Evolutionary conservation across 2,797 vertebrate genomes (phyloP).

Genomic region (Onychomys arenicola): DNA sequence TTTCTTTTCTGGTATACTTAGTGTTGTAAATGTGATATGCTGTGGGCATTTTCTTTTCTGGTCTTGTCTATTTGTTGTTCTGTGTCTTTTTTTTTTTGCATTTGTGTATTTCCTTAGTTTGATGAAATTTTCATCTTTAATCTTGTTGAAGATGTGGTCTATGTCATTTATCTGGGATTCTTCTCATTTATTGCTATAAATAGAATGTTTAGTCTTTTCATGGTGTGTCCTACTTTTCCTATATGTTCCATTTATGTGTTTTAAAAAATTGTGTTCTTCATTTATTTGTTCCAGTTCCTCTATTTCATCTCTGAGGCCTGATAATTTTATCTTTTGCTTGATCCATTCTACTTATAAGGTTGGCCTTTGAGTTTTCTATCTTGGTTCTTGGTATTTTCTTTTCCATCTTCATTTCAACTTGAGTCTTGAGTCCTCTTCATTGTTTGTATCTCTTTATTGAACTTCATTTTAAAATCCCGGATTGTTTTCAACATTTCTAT

Average conservation of each 20-base stretch:
- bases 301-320: too few species aligned
- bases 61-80: neutral
- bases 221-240: neutral
- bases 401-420: too few species aligned
- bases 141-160: neutral
- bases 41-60: too few species aligned
- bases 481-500: neutral
- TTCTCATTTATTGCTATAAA: neutral
- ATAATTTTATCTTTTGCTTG: too few species aligned
- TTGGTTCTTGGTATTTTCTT: too few species aligned
- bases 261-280: neutral
- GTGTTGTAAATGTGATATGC: too few species aligned
- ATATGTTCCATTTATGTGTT: neutral
- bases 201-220: neutral
- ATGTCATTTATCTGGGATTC: neutral
- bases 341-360: too few species aligned
- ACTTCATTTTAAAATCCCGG: neutral
- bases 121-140: neutral
- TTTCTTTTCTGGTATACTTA: neutral
- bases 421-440: too few species aligned
- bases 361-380: too few species aligned
- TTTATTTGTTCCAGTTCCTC: neutral
- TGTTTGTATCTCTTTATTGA: neutral
- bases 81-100: neutral
- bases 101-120: neutral